Evolutionary conservation across 2,888 invertebrate species (phyloP), one percentile per base, ranked within the genome.

Genomic region (Tenthredo livida): DNA sequence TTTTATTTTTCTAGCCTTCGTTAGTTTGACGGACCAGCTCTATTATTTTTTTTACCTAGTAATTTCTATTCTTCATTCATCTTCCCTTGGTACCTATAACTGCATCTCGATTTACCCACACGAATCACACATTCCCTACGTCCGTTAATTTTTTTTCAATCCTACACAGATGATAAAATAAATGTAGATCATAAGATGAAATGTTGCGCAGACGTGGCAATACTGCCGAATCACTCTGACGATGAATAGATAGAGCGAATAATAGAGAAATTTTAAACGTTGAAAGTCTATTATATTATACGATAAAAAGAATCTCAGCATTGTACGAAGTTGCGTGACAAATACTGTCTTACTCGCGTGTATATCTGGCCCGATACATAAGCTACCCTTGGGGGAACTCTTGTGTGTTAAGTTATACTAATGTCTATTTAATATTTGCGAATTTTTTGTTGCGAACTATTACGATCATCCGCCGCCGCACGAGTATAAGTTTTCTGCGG

Each of bases 161-260:
- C 33, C 12, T 29, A 6, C 33, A 33, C 7, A 33, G 67, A 33
- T 17, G 5, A 15, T 67, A 2, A 73, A 21, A 73, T 43, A 10
- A 40, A 43, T 73, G 40, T 73, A 73, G 43, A 43, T 43, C 72
- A 17, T 40, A 73, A 73, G 72, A 21, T 43, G 40, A 73, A 43
- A 43, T 73, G 6, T 73, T n/a, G n/a, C n/a, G n/a, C 21, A 7
- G n/a, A 10, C n/a, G 21, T n/a, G 21, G 40, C 37, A 37, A 43
- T 43, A 37, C 17, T 73, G 72, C 72, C 9, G 43, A 43, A 73
- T 73, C 72, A 43, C n/a, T 10, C 72, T 40, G 12, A 17, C 43
- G 21, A 73, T 21, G 10, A 43, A 73, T 12, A 21, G 72, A 73
- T 33, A 12, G 67, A 67, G 29, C 29, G 7, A 25, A 73, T n/a